Evolutionary conservation across 2,888 invertebrate genomes (phyloP), one percentile per base, ranked within the genome.

Genomic region (Acanthosepion pharaonis): DNA sequence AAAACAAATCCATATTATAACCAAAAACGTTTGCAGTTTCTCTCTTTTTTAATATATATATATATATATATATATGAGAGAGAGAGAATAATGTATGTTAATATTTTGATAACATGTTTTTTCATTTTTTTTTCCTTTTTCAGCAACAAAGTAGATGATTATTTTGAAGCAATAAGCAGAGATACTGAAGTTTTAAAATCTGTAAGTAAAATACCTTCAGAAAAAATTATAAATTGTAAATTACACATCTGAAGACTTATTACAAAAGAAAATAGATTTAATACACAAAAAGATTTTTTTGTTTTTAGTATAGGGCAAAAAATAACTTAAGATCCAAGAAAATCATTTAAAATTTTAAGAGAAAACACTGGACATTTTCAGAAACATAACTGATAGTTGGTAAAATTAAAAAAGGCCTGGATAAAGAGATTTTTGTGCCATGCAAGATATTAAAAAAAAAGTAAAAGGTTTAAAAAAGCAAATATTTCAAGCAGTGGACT

Each of bases 111-210:
- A 51, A 11, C 8, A 51, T 15, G n/a, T n/a, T 51, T 51, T 11
- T 51, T 51, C 51, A 51, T 51, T 51, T 8, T 33, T 94, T 25
- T 42, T 55, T 42, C 48, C 5, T 59, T 33, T 42, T 94, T 94
- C 94, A 94, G 94, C 8, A 48, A 15, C 48, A 94, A 94, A 94
- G 95, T 95, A 23, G 95, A 96, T 23, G 96, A 96, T 94, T 96
- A 97, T 48, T 97, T 97, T 95, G 96, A 96, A 51, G 96, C 95
- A 11, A 96, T 97, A 51, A 95, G 96, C 94, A 94, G 97, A 94
- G 96, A 97, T 94, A 96, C 97, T 23, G 96, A 96, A 93, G 96
- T 97, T 11, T 96, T 97, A 28, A 96, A 96, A 96, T 97, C 97
- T 59, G 97, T 97, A 95, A 95, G 97, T 96, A 59, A 78, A 78